Percentiles rank a stretch among this genome's conserved stretches.
Evolutionary conservation across 1,140 invertebrate species (phyloP).

Genomic region (Pogonus chalceus): DNA sequence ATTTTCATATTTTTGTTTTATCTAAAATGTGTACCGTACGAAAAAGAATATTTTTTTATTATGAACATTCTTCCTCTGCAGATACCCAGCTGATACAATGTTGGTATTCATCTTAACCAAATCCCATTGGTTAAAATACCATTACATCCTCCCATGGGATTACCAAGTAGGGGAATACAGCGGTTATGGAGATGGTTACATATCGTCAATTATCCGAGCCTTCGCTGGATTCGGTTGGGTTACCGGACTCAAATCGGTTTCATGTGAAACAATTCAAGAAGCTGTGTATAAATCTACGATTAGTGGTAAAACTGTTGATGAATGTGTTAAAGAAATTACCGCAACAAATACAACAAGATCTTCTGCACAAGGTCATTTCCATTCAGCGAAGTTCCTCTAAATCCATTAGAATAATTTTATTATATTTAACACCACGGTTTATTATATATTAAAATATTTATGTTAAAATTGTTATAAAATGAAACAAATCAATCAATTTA

Average conservation of each 20-base stretch:
- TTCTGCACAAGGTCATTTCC: background rate
- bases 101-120: conserved; percentile 60
- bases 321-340: background rate
- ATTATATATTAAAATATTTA: no score
- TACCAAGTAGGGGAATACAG: conserved; percentile 70
- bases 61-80: conserved; percentile 33
- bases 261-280: conserved; percentile 45
- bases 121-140: conserved; percentile 67
- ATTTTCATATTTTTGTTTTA: no score
- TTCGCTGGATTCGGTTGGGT: conserved; percentile 54
- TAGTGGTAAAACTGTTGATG: background rate
- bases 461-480: no score
- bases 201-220: conserved; percentile 53
- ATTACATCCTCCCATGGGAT: conserved; percentile 65
- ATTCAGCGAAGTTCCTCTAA: background rate
- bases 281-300: conserved; percentile 34
- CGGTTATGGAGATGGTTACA: conserved; percentile 52
- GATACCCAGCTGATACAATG: conserved; percentile 58
- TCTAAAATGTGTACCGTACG: no score
- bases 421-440: no score
- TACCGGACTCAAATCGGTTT: conserved; percentile 49
- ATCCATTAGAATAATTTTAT: no score
- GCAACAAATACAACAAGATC: no score
- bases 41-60: no score
- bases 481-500: no score